Base-by-base conservation (phyloP, 2,113 vertebrate genomes). In the Carettochelys insculpta region DNA sequence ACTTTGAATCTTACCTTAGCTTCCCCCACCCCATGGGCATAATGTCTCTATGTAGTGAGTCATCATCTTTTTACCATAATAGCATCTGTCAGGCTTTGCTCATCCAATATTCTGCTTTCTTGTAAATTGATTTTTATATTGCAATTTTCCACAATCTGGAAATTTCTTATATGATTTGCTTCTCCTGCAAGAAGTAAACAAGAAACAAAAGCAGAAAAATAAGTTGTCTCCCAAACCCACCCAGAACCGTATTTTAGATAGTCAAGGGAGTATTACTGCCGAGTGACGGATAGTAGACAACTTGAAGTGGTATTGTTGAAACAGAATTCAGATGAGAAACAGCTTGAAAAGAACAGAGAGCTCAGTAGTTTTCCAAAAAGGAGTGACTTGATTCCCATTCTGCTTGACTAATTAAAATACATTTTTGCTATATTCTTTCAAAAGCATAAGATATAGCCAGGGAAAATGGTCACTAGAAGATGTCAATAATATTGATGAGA, bases 391-490 rank as follows among this genome's bases (percentile, higher is more conserved):
- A 10, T 54, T 80, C 54, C 52, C 34, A 4, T 41, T 54, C 80
- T 84, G 50, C 38, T 71, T 0, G 0, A 2, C 11, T 20, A 3
- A 38, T 48, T 71, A 17, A 11, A 31, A 85, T 1, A 8, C 16
- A 0, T 53, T 4, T 7, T 2, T 80, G 41, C 12, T 4, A 0
- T 10, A 0, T 41, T 65, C 8, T 17, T 2, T 88, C 45, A 34
- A 56, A n/a, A n/a, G 52, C 82, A 13, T 41, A 1, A 19, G 22
- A 12, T 6, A 16, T 38, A 45, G 76, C 82, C 6, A 14, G 58
- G 71, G 82, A 77, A 13, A 41, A 43, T 3, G 1, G 17, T 82
- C 8, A 1, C 65, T 27, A 0, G 24, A 7, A 54, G 38, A 8
- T 77, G 79, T 48, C 53, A 6, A 31, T 4, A n/a, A 8, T 43